Percentiles rank a stretch among this genome's conserved stretches.
These are phyloP conservation scores for Bursaphelenchus mucronatus DNA, from an alignment of 1,140 invertebrate genomes.

Conservation along the genomic window DNA sequence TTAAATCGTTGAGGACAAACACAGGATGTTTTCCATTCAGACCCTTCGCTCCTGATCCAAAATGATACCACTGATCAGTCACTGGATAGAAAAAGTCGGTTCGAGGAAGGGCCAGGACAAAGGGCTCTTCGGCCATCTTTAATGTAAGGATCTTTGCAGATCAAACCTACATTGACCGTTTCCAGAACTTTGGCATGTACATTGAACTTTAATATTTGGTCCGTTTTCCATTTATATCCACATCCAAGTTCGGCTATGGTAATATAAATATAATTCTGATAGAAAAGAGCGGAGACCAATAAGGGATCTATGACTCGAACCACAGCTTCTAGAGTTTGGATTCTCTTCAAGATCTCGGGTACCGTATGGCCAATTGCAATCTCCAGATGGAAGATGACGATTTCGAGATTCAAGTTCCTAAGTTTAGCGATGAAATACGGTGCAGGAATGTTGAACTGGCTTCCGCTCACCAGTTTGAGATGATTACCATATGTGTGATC, in stretches of 20 bases:
- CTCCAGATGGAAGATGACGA: conserved; percentile 8
- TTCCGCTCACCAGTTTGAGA: conserved; percentile 10
- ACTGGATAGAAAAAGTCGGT: too few relatives aligned
- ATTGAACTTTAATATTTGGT: conserved; percentile 10
- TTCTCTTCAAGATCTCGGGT: neutral
- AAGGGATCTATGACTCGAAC: conserved; percentile 9
- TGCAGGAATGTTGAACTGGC: neutral
- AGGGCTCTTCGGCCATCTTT: too few relatives aligned
- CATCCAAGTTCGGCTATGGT: conserved; percentile 13
- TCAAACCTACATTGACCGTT: neutral
- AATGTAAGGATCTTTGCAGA: neutral
- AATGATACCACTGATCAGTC: too few relatives aligned
- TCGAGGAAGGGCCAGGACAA: too few relatives aligned
- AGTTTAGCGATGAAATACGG: conserved; percentile 17
- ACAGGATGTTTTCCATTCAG: too few relatives aligned
- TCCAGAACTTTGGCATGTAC: conserved; percentile 2
- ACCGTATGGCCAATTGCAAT: neutral
- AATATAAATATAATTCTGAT: conserved; percentile 3
- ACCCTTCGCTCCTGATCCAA: too few relatives aligned
- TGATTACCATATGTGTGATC: conserved; percentile 13
- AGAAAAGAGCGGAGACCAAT: neutral
- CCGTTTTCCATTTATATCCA: conserved; percentile 22
- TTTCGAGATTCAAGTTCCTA: neutral
- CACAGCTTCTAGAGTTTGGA: neutral
- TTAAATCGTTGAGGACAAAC: too few relatives aligned